These are phyloP conservation scores for Beris morrisii DNA, from an alignment of 2,888 invertebrate species.

Conservation along the genomic window DNA sequence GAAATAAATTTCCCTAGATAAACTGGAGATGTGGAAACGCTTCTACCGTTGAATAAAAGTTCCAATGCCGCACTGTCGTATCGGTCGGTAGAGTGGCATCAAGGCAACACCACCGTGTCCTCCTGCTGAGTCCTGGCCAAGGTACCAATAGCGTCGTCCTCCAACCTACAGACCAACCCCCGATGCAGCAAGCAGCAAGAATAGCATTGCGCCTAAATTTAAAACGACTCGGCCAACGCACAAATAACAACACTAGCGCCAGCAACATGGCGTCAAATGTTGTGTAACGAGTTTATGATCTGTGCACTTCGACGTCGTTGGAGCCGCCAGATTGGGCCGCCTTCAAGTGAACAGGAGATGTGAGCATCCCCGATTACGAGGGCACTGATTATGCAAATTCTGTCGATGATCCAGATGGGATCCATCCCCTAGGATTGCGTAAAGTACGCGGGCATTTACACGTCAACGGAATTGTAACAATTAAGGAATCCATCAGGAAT, in stretches of 20 bases:
- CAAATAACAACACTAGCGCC: slow-evolving; percentile 13
- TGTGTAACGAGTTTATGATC: slow-evolving; percentile 38
- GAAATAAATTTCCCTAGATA: slow-evolving; percentile 34
- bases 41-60: slow-evolving; percentile 15
- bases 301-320: slow-evolving; percentile 27
- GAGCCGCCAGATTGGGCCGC: too few relatives aligned
- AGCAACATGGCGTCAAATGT: slow-evolving; percentile 35
- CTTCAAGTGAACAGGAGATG: background rate
- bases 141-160: background rate
- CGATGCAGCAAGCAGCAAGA: slow-evolving; percentile 3
- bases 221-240: slow-evolving; percentile 18
- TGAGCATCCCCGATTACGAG: slow-evolving; percentile 4
- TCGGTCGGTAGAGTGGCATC: slow-evolving; percentile 7
- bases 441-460: slow-evolving; percentile 26
- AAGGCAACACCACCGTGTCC: background rate
- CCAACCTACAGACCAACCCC: background rate
- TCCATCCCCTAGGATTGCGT: background rate
- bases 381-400: slow-evolving; percentile 30
- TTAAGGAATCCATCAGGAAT: slow-evolving; percentile 22
- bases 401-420: slow-evolving; percentile 14
- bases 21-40: slow-evolving; percentile 30
- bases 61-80: slow-evolving; percentile 4
- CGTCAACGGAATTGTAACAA: slow-evolving; percentile 29
- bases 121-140: background rate
- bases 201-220: slow-evolving; percentile 27